These are phyloP conservation scores for Gnathonemus longibarbis DNA, from an alignment of 2,113 vertebrate genomes.

Conservation along the genomic window DNA sequence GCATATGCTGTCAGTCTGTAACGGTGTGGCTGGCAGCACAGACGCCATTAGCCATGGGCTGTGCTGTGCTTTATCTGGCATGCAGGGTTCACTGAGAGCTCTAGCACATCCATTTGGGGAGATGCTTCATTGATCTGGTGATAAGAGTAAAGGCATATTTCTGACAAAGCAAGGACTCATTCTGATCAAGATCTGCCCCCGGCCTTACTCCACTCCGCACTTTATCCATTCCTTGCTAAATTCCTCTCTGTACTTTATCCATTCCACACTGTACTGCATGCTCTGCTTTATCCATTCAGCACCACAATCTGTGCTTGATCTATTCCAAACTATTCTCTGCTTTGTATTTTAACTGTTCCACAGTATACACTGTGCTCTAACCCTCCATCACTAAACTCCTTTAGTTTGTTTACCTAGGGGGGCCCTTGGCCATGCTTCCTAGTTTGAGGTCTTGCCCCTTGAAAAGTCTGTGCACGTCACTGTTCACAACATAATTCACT, in stretches of 20 bases:
- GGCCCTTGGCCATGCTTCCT: neutral
- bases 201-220: neutral
- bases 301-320: neutral
- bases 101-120: neutral
- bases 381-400: neutral
- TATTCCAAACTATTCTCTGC: neutral
- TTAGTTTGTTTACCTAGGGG: neutral
- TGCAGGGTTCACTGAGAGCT: conserved; percentile 1
- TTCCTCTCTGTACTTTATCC: neutral
- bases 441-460: neutral
- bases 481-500: neutral
- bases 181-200: neutral
- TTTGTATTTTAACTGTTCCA: neutral
- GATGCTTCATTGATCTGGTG: conserved; percentile 15
- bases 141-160: conserved; percentile 18
- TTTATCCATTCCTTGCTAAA: neutral
- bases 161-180: neutral
- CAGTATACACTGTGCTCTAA: neutral
- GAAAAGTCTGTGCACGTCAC: neutral
- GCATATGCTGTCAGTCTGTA: conserved; percentile 21
- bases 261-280: neutral
- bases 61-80: neutral
- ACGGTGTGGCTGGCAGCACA: neutral
- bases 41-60: neutral
- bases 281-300: neutral